Conservation (phyloP, 2,888 invertebrate genomes). For the Eumacrocentrus americanus region DNA sequence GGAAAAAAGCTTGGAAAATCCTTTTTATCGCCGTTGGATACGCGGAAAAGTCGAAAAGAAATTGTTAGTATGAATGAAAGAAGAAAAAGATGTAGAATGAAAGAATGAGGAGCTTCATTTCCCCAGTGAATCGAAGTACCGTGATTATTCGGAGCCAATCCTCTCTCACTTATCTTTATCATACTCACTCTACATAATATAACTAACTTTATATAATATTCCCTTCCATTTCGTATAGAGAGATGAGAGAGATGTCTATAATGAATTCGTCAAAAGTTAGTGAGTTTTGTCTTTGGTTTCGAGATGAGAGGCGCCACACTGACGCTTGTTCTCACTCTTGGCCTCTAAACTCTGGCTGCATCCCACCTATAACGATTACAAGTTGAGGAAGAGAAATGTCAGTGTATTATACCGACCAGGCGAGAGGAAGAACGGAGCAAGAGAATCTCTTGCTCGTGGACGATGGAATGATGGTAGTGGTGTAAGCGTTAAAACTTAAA, state of each 20-base stretch:
- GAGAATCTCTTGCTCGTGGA: constrained; percentile 3
- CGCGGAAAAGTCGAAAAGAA: constrained; percentile 11
- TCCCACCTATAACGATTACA: constrained; percentile 11
- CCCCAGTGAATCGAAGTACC: constrained; percentile 18
- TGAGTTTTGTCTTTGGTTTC: too few relatives aligned
- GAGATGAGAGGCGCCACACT: too few relatives aligned
- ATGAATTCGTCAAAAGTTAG: constrained; percentile 19
- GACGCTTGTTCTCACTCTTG: constrained; percentile 3
- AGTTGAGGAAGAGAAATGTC: constrained; percentile 17
- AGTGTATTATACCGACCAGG: constrained; percentile 4
- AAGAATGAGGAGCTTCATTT: constrained; percentile 18
- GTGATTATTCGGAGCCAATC: constrained; percentile 19
- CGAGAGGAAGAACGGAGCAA: background rate
- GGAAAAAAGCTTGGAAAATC: constrained; percentile 12
- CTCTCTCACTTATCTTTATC: constrained; percentile 13
- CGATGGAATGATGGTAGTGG: constrained; percentile 15
- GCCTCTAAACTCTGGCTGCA: background rate
- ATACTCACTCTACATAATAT: constrained; percentile 13
- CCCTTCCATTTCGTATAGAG: background rate
- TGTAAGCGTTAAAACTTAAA: constrained; percentile 41
- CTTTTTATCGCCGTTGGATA: constrained; percentile 20
- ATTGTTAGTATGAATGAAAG: background rate
- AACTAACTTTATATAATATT: constrained; percentile 2
- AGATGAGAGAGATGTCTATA: background rate
- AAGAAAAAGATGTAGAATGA: background rate